A percentile compares a stretch with the other conserved stretches of the same genome.
phyloP scores from a whole-genome alignment of 2,888 invertebrate species.

The Galerucella pusilla region DNA sequence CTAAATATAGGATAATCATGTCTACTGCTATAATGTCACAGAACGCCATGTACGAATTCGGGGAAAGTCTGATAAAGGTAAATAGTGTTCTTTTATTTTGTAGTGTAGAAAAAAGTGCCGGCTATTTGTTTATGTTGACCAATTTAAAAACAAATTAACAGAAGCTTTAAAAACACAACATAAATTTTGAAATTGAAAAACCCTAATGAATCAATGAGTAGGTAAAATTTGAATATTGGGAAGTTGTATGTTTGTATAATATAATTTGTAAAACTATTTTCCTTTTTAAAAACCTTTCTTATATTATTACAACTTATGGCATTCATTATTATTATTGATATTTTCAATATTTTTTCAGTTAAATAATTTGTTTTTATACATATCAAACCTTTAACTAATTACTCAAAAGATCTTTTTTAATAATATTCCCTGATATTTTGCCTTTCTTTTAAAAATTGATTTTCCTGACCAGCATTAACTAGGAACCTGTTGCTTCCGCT shows the following conservation, averaged over 20 bases:
- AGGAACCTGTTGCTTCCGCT: slow-evolving; percentile 8
- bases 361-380: no score
- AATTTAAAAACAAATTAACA: not conserved
- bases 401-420: no score
- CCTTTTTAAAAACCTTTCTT: no score
- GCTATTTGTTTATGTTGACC: not conserved
- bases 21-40: slow-evolving; percentile 83
- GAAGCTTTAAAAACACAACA: not conserved
- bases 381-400: no score
- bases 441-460: not conserved
- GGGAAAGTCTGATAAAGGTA: slow-evolving; percentile 80
- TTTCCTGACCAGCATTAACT: slow-evolving; percentile 5
- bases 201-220: not conserved
- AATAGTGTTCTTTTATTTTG: slow-evolving; percentile 41
- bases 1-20: slow-evolving; percentile 65
- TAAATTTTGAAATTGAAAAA: not conserved
- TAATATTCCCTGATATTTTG: no score
- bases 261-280: no score
- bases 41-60: slow-evolving; percentile 80
- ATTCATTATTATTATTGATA: no score
- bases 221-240: not conserved
- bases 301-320: no score
- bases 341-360: no score
- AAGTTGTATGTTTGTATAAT: no score
- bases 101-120: slow-evolving; percentile 2